Base-by-base conservation (phyloP, 2,797 vertebrate genomes). In the Gambusia yucatana region DNA sequence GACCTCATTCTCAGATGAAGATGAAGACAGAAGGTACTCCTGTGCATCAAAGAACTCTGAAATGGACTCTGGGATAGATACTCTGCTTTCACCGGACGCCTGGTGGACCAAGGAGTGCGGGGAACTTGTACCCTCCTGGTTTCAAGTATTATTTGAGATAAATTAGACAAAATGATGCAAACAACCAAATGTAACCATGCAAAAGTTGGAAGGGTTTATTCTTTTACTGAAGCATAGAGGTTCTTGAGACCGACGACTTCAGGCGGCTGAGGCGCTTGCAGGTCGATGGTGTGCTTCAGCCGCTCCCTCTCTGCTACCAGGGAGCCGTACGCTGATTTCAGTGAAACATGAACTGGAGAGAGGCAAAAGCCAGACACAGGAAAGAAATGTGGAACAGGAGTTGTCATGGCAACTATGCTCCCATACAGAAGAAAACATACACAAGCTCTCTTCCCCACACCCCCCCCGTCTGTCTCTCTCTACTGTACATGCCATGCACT, bases 1-100 rank as follows among this genome's bases (percentile, higher is more conserved):
- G 71, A 99, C 98, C 97, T 99, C 98, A 48, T 99, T 99, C 92
- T 99, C 98, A 78, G 98, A 99, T 83, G 98, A 99, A 78, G 98
- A 99, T n/a, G 98, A 97, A 73, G 98, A 99, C 47, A 99, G 93
- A 0, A 99, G 95, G 87, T 98, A 97, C 93, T 99, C 98, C 89
- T 98, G 97, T 14, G 98, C 98, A 75, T 99, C 98, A 84, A 97
- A 98, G 87, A 99, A 99, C 93, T 99, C 98, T 0, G 97, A 97
- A 48, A 99, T 94, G 0, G 98, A 99, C 89, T 99, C 98, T 0
- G 98, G 95, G 77, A 99, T 95, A 9, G 98, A 99, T 0, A 95
- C 92, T 72, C 94, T 96, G 88, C 98, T 99, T 87, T 99, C 98
- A 59, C 96, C 98, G 82, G 98, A 98, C 22, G 93, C 86, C 91